Percentiles rank a stretch among this genome's conserved stretches.
phyloP scores from a whole-genome alignment of 2,888 invertebrate genomes.

The Ophioninae sp. region DNA sequence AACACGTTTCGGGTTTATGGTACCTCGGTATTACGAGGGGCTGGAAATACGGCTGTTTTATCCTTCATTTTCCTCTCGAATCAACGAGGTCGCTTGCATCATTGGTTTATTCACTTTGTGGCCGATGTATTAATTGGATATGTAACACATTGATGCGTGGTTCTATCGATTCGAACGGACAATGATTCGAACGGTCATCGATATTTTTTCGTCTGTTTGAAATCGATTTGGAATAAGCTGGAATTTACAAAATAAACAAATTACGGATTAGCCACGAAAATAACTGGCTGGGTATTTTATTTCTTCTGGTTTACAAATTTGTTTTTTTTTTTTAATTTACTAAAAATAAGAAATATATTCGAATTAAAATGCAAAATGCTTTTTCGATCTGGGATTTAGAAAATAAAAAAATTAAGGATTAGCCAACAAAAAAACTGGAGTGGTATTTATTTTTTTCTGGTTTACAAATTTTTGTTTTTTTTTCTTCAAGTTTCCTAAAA shows the following conservation, averaged over 20 bases:
- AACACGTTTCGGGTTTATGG: conserved; percentile 45
- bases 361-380: neutral
- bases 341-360: neutral
- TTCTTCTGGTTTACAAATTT: neutral
- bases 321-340: neutral
- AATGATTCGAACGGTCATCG: neutral
- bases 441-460: too few species aligned
- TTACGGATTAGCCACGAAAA: too few species aligned
- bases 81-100: conserved; percentile 38
- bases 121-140: conserved; percentile 40
- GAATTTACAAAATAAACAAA: too few species aligned
- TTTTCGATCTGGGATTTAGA: too few species aligned
- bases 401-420: too few species aligned
- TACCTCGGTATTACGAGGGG: conserved; percentile 8
- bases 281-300: neutral
- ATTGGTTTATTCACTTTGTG: conserved; percentile 44
- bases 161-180: neutral
- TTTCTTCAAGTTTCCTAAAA: too few species aligned
- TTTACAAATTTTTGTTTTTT: too few species aligned
- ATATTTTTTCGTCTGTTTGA: neutral
- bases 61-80: conserved; percentile 42
- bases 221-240: neutral
- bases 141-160: neutral
- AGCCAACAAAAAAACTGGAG: too few species aligned
- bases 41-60: conserved; percentile 35